Evolutionary conservation across 2,888 invertebrate genomes (phyloP), one percentile per base, ranked within the genome.

Genomic region (Lydus trimaculatus): DNA sequence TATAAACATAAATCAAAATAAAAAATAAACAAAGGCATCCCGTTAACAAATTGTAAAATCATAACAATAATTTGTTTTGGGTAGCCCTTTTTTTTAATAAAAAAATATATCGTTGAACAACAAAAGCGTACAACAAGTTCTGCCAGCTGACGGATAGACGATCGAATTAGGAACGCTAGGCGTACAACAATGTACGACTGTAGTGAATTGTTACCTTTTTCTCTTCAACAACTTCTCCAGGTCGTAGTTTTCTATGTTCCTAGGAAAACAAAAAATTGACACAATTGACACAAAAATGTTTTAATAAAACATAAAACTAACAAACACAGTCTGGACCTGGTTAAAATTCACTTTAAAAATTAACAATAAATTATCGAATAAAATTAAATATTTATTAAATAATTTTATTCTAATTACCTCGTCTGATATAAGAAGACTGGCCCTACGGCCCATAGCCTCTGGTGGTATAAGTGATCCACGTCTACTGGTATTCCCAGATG

Each of bases 181-280:
- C 77, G 76, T 75, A 76, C 43, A 43, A 43, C 76, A 74, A 72
- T 78, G 72, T 69, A 61, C 67, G 70, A 39, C 58, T 63, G 63
- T 56, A 65, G 60, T 66, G 31, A 67, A 75, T 63, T 76, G 87
- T 94, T 94, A 96, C 96, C 96, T 95, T 94, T 90, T 92, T 94
- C 86, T 96, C 96, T 88, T 94, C 94, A 89, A 94, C 87, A 87
- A 96, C 93, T 91, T 96, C 96, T 87, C 96, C 96, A 82, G 96
- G 96, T 83, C 96, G 94, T 87, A 96, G 94, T 91, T 95, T 94
- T 87, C 91, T 94, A 92, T 92, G 90, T 89, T 93, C 93, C 94
- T 91, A 90, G 80, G 78, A 80, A 75, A 81, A 75, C 79, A 74
- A 48, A 56, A 15, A 48, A 48, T 48, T 52, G 23, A 52, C 23